Conservation (phyloP, 1,140 invertebrate species). For the Atta cephalotes region DNA sequence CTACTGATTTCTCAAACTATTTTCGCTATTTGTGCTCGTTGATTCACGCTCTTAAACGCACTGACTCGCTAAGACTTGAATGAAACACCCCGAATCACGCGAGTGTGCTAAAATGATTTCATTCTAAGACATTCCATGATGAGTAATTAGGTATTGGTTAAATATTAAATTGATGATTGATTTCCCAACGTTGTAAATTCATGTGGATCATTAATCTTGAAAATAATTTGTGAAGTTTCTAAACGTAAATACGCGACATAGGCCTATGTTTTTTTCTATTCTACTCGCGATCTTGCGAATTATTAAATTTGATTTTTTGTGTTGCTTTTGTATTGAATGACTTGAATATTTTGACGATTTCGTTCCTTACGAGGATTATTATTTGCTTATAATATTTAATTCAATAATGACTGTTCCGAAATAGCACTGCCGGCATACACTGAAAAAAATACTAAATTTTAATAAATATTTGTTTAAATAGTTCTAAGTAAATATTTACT, state of each 20-base stretch:
- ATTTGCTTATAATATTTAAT: conserved; percentile 5
- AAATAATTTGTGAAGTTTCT: background rate
- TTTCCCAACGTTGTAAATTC: background rate
- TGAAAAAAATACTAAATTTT: too few species aligned
- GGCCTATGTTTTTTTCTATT: background rate
- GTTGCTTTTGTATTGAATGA: background rate
- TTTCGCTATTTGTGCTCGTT: too few species aligned
- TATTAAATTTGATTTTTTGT: conserved; percentile 13
- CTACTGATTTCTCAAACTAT: too few species aligned
- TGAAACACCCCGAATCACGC: background rate
- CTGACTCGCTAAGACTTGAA: too few species aligned
- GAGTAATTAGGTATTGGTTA: background rate
- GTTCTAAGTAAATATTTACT: too few species aligned
- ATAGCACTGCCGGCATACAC: background rate
- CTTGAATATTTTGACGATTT: background rate
- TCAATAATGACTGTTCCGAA: background rate
- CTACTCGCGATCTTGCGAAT: background rate
- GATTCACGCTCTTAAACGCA: too few species aligned
- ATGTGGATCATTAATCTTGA: background rate
- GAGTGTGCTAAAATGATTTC: background rate
- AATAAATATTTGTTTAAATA: too few species aligned
- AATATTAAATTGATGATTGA: background rate
- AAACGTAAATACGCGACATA: too few species aligned
- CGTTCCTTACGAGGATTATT: background rate
- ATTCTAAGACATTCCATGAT: background rate